Base-by-base conservation (phyloP, 1,140 invertebrate genomes). In the Melipona quadrifasciata region DNA sequence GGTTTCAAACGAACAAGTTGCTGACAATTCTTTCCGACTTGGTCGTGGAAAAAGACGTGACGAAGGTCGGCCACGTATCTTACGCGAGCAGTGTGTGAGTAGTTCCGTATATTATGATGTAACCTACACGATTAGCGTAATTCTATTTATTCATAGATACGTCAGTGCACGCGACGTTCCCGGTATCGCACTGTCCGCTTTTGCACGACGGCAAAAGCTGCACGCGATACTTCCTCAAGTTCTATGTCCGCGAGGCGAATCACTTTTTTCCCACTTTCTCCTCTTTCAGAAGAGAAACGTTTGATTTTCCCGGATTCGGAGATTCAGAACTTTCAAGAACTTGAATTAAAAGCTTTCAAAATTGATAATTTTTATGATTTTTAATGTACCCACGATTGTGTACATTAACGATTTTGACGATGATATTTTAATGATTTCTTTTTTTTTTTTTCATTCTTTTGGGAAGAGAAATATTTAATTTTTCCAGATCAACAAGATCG, bases 31-130 rank as follows among this genome's bases (percentile, higher is more conserved):
- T 68, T 55, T 76, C 16, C 31, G 12, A 34, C 58, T 64, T 70
- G 57, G 16, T 2, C 27, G 10, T 11, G 31, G 16, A 55, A 39
- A 70, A 70, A 70, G 31, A 57, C 72, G n/a, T 14, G 51, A 71
- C 71, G 89, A 93, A 93, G 91, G 91, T 93, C 90, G 90, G 81
- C 90, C 86, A 89, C 85, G 85, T 92, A 91, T 91, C 85, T 47
- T 91, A 86, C 87, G 85, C 79, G 86, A 82, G 84, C 80, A 57
- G 79, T 86, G 88, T 86, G 84, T 86, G 87, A 87, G 87, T 86
- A 91, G 87, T 93, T 93, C 89, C 90, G 89, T 87, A 87, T 89
- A 87, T 86, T 90, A 81, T 94, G 93, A 94, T 92, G 92, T 92
- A 94, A 94, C 90, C 65, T 80, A 39, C 79, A 73, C 87, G 89